phyloP scores from a whole-genome alignment of 2,113 vertebrate species.

The Gobiocypris rarus region DNA sequence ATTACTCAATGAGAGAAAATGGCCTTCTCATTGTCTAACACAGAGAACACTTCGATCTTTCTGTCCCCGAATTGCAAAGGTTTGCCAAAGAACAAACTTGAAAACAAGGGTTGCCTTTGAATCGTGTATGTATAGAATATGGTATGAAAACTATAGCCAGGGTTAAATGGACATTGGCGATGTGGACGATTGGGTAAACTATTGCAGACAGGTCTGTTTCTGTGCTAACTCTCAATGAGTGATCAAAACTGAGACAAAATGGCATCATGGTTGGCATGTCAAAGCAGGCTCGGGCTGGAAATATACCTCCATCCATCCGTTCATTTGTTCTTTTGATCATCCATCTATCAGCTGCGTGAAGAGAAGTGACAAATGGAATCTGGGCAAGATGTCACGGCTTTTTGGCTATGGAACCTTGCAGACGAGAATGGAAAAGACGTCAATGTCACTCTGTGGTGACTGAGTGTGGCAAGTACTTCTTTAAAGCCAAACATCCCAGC shows the following conservation, averaged over 20 bases:
- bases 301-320: conserved; percentile 21
- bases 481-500: background rate
- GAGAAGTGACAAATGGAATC: conserved; percentile 46
- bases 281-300: conserved; percentile 38
- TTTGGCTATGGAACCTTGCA: background rate
- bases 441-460: conserved; percentile 14
- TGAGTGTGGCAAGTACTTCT: background rate
- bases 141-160: background rate
- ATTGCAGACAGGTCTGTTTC: conserved; percentile 34
- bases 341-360: conserved; percentile 32
- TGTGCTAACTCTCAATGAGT: background rate
- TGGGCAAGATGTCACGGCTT: conserved; percentile 39
- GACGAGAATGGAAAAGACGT: conserved; percentile 33
- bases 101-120: background rate
- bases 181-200: background rate
- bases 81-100: background rate
- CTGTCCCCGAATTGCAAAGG: background rate
- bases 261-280: conserved; percentile 39
- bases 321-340: conserved; percentile 37
- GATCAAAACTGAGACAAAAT: conserved; percentile 1
- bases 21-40: conserved; percentile 38
- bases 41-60: conserved; percentile 4
- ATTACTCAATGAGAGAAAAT: conserved; percentile 33
- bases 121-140: background rate
- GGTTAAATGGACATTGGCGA: background rate